A percentile compares a stretch with the other conserved stretches of the same genome.
These are phyloP conservation scores for Eira barbara DNA, from an alignment of 2,113 vertebrate genomes.

Conservation along the genomic window DNA sequence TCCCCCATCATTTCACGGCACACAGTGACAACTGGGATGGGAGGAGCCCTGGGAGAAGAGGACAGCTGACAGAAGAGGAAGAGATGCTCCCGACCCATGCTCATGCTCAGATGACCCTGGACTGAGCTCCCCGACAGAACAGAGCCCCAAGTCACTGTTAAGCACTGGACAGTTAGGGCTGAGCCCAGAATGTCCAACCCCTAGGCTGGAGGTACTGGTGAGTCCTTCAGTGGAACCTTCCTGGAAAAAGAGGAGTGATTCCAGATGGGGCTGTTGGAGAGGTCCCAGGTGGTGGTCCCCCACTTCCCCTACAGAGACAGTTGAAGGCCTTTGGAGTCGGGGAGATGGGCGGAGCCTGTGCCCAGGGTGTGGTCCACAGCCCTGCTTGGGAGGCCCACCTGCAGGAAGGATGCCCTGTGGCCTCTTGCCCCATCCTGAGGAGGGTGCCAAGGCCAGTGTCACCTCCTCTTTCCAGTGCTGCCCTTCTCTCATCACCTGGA, in stretches of 20 bases:
- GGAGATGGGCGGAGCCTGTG: background rate
- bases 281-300: background rate
- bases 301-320: background rate
- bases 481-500: conserved; percentile 65
- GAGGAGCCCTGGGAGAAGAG: background rate
- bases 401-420: conserved; percentile 8
- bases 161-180: background rate
- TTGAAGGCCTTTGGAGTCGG: background rate
- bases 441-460: conserved; percentile 8
- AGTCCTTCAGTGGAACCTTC: background rate
- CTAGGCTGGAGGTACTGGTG: background rate
- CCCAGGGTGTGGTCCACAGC: background rate
- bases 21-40: accelerated
- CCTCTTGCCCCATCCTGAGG: background rate
- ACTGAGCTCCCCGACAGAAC: background rate
- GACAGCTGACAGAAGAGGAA: background rate
- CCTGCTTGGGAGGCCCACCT: background rate
- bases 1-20: background rate
- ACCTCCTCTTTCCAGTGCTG: background rate
- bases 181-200: background rate
- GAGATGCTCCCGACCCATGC: accelerated
- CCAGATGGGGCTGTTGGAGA: background rate
- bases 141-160: background rate
- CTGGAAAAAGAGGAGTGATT: background rate
- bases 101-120: background rate